Conservation (phyloP, 2,113 vertebrate genomes). For the Amblyornis subalaris region DNA sequence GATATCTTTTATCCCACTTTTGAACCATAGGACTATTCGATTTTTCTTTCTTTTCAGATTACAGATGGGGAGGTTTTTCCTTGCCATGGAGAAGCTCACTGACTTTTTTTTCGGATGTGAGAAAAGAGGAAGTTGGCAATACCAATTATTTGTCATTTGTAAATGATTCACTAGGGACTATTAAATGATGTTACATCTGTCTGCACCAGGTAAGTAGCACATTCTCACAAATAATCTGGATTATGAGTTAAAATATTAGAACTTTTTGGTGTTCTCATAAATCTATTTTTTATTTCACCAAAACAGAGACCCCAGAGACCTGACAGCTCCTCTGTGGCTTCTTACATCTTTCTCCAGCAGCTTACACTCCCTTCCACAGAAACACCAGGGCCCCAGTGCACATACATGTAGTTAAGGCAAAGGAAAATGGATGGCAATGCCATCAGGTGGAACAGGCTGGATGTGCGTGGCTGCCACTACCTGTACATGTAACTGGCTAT, state of each 20-base stretch:
- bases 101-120: neutral
- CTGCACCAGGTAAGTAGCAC: neutral
- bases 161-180: neutral
- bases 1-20: neutral
- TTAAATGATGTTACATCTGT: neutral
- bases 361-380: neutral
- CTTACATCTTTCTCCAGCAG: neutral
- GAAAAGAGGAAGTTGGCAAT: neutral
- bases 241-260: neutral
- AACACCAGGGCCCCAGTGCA: neutral
- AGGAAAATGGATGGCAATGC: neutral
- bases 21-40: neutral
- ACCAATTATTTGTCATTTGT: neutral
- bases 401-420: neutral
- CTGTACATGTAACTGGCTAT: neutral
- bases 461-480: fast-evolving
- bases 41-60: neutral
- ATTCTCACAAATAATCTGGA: neutral
- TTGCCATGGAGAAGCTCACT: neutral
- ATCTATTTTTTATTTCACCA: neutral
- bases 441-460: fast-evolving
- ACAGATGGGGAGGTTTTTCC: neutral
- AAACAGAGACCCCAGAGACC: neutral
- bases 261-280: neutral
- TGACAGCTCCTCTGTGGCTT: neutral